Evolutionary conservation across 1,140 invertebrate genomes (phyloP).

Genomic region (Pristionchus pacificus): DNA sequence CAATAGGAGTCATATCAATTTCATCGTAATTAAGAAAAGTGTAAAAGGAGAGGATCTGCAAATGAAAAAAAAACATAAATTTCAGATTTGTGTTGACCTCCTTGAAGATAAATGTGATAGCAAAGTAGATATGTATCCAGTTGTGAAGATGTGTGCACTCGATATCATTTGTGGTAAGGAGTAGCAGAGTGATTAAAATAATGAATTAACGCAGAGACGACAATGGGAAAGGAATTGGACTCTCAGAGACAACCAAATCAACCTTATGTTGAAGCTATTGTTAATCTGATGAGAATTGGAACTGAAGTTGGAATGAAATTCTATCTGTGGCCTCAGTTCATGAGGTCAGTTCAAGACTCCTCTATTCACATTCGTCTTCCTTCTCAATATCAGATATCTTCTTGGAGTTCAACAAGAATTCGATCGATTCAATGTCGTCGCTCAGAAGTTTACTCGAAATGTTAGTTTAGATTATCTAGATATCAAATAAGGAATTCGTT

Average conservation of each 20-base stretch:
- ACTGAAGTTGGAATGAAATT: conserved; percentile 30
- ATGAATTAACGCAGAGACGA: conserved; percentile 64
- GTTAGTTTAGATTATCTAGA: neutral
- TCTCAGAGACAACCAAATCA: conserved; percentile 69
- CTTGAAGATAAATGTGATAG: conserved; percentile 63
- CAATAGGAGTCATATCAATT: no score
- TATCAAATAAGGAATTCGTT: neutral
- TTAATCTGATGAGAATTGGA: conserved; percentile 9
- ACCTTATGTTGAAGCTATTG: conserved; percentile 72
- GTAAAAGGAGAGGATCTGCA: no score
- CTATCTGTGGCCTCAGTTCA: conserved; percentile 70
- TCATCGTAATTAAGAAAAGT: no score
- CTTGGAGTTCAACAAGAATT: neutral
- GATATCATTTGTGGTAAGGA: conserved; percentile 73
- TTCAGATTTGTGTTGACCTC: conserved; percentile 66
- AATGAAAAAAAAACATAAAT: no score
- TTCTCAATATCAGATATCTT: neutral
- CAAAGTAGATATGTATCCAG: conserved; percentile 72
- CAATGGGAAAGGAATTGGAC: conserved; percentile 73
- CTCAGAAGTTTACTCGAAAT: neutral
- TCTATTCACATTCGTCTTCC: no score
- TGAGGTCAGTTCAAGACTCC: conserved; percentile 79
- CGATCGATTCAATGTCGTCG: neutral
- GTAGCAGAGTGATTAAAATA: neutral
- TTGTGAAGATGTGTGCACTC: conserved; percentile 76